These are phyloP conservation scores for Scolopax rusticola DNA, from an alignment of 2,797 vertebrate genomes.

Conservation along the genomic window DNA sequence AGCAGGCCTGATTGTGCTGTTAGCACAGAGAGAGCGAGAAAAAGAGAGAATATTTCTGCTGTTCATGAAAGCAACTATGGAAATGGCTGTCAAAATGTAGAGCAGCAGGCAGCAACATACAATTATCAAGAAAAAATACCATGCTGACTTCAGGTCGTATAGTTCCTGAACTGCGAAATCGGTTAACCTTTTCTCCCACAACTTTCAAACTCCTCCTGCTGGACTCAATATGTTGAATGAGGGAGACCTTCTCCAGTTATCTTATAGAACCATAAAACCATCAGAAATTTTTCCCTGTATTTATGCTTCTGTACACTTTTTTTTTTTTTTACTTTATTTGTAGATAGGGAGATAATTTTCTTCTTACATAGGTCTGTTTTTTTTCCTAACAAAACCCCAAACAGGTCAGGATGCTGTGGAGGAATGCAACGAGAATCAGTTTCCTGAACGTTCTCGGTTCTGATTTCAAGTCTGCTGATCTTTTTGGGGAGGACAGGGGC, in stretches of 20 bases:
- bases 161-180: conserved; percentile 81
- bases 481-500: not conserved
- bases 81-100: conserved; percentile 84
- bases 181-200: conserved; percentile 81
- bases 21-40: conserved; percentile 80
- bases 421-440: not conserved
- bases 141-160: conserved; percentile 78
- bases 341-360: not conserved
- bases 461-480: not conserved
- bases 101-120: conserved; percentile 84
- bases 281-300: not conserved
- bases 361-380: not conserved
- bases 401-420: not conserved
- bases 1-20: conserved; percentile 80
- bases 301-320: not conserved
- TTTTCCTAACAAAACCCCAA: not conserved
- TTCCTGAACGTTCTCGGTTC: not conserved
- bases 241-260: conserved; percentile 30
- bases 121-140: conserved; percentile 85
- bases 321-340: not conserved
- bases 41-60: conserved; percentile 83
- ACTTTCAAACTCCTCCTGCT: conserved; percentile 79
- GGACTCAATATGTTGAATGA: conserved; percentile 28
- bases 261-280: not conserved
- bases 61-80: conserved; percentile 82